These are phyloP conservation scores for Coranthus polyacanthus DNA, from an alignment of 2,797 vertebrate genomes.

Conservation along the genomic window DNA sequence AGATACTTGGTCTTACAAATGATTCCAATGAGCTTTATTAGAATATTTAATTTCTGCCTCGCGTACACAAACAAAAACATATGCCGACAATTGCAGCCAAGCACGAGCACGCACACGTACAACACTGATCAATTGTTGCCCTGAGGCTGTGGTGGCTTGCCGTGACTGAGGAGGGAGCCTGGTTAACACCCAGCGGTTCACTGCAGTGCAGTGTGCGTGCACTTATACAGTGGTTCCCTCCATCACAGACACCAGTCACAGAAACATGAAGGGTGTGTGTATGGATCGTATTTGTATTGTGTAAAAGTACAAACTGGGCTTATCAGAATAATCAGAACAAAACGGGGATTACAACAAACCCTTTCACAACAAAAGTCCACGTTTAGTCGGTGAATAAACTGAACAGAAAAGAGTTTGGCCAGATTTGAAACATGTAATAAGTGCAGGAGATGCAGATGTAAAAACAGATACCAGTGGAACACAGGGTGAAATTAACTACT, in stretches of 20 bases:
- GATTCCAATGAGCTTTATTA: not conserved
- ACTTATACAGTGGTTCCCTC: constrained; percentile 34
- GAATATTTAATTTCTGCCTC: no score
- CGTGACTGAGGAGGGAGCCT: constrained; percentile 66
- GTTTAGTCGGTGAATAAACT: not conserved
- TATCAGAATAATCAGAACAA: not conserved
- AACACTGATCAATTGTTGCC: constrained; percentile 67
- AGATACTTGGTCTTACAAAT: not conserved
- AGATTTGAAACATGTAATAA: not conserved
- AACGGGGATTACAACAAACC: not conserved
- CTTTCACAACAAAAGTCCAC: not conserved
- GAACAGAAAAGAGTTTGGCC: not conserved
- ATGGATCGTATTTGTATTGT: not conserved
- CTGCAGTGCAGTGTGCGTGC: constrained; percentile 66
- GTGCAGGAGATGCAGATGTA: not conserved
- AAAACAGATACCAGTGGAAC: not conserved
- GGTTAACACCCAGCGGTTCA: constrained; percentile 68
- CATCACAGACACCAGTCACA: constrained; percentile 34
- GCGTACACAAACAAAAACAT: constrained; percentile 26
- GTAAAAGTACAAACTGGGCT: not conserved
- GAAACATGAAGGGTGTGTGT: not conserved
- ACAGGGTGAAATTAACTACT: constrained; percentile 17
- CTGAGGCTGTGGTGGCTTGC: constrained; percentile 64
- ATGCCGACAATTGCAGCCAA: constrained; percentile 24
- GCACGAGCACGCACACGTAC: constrained; percentile 32